Conservation (phyloP, 2,113 vertebrate species). For the Anseranas semipalmata region DNA sequence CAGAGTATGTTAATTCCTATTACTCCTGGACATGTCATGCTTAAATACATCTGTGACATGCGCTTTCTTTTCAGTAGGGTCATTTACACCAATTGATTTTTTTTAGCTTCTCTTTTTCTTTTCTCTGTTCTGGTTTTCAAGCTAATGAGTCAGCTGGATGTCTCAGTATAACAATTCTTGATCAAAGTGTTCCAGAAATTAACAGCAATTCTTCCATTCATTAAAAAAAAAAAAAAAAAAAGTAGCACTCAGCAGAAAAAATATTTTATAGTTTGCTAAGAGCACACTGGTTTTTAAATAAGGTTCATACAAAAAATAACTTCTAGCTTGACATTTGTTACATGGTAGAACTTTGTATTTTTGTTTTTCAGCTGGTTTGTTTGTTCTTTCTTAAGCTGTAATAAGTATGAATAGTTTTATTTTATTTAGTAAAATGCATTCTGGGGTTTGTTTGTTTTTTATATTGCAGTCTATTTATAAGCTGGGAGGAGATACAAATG, state of each 20-base stretch:
- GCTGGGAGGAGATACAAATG: neutral
- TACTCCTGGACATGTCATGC: neutral
- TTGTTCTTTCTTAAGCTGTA: neutral
- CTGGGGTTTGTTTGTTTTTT: neutral
- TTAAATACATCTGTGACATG: neutral
- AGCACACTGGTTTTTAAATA: slow-evolving; percentile 25
- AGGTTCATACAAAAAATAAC: neutral
- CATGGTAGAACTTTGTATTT: neutral
- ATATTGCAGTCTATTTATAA: neutral
- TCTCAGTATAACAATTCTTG: neutral
- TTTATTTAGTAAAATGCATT: neutral
- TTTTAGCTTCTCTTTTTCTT: slow-evolving; percentile 3
- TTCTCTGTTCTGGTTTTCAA: neutral
- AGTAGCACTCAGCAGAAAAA: neutral
- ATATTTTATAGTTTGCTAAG: neutral
- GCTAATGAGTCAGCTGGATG: neutral
- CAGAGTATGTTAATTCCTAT: slow-evolving; percentile 28
- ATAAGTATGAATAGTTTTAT: neutral
- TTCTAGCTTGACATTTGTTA: neutral
- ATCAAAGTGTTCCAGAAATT: neutral
- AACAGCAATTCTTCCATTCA: neutral
- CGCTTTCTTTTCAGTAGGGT: neutral
- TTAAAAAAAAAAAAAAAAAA: neutral
- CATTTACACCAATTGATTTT: neutral
- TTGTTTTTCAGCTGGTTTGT: neutral